A percentile compares a stretch with the other conserved stretches of the same genome.
These are phyloP conservation scores for Smittia sp. DNA, from an alignment of 2,888 invertebrate genomes.

Conservation along the genomic window DNA sequence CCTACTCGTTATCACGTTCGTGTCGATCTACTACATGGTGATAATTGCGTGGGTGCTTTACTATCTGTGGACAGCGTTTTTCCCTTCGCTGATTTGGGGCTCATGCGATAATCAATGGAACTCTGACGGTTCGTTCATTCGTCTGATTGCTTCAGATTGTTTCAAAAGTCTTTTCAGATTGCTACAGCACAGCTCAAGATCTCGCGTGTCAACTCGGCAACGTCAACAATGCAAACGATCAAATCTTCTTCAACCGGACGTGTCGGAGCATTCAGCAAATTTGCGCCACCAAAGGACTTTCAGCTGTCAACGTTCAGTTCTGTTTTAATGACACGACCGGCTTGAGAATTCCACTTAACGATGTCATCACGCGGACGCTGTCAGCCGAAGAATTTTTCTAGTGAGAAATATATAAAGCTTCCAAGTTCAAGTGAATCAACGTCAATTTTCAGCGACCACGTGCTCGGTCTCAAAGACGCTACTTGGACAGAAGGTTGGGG, in stretches of 20 bases:
- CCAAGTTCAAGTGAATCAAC: background rate
- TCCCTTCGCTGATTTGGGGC: slow-evolving; percentile 65
- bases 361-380: slow-evolving; percentile 57
- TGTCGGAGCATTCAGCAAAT: slow-evolving; percentile 57
- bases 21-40: slow-evolving; percentile 76
- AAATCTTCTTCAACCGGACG: slow-evolving; percentile 57
- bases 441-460: slow-evolving; percentile 63
- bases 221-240: slow-evolving; percentile 49
- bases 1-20: slow-evolving; percentile 66
- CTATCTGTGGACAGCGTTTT: slow-evolving; percentile 70
- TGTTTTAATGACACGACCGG: slow-evolving; percentile 53
- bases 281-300: slow-evolving; percentile 53
- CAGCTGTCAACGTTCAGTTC: slow-evolving; percentile 53
- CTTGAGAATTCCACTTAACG: slow-evolving; percentile 54
- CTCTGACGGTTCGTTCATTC: slow-evolving; percentile 57
- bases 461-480: slow-evolving; percentile 70
- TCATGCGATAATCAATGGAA: slow-evolving; percentile 64
- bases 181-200: slow-evolving; percentile 66
- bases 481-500: slow-evolving; percentile 69
- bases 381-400: slow-evolving; percentile 68
- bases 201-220: slow-evolving; percentile 55
- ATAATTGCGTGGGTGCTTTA: slow-evolving; percentile 75
- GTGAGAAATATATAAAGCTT: slow-evolving; percentile 54
- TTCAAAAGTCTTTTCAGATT: slow-evolving; percentile 53
- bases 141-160: slow-evolving; percentile 36